Evolutionary conservation across 2,888 invertebrate species (phyloP).

Genomic region (Coleophora deauratella): DNA sequence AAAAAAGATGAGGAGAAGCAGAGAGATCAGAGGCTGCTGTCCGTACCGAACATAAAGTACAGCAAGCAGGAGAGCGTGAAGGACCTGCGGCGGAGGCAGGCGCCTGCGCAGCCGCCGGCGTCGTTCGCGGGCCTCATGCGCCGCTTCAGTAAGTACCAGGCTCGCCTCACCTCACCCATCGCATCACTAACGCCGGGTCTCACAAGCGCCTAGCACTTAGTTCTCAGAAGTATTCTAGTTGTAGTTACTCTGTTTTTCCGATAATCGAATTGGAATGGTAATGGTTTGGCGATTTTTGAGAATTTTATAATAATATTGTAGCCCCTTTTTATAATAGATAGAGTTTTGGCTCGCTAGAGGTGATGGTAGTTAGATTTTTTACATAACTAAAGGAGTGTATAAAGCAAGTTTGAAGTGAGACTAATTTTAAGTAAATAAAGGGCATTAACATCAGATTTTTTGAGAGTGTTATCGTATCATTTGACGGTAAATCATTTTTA

Average conservation of each 20-base stretch:
- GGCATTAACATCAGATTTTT: conserved; percentile 1
- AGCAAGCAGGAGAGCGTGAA: conserved; percentile 64
- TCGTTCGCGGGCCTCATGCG: conserved; percentile 85
- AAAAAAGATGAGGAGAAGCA: conserved; percentile 43
- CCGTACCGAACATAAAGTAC: conserved; percentile 84
- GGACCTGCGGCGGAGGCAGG: conserved; percentile 73
- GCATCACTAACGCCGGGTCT: conserved; percentile 27
- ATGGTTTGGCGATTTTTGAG: conserved; percentile 52
- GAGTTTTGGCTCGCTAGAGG: conserved; percentile 48
- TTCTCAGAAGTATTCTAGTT: conserved; percentile 36
- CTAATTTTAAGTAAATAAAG: conserved; percentile 14
- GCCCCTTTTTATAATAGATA: conserved; percentile 36
- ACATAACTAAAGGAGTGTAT: conserved; percentile 21
- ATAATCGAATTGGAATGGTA: conserved; percentile 56
- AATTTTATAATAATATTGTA: conserved; percentile 38
- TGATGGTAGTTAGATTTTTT: conserved; percentile 55
- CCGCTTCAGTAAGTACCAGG: conserved; percentile 88
- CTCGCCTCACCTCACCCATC: conserved; percentile 24
- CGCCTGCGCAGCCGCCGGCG: conserved; percentile 53
- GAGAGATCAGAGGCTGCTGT: conserved; percentile 80
- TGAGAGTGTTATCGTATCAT: conserved; percentile 21
- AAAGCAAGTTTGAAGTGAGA: conserved; percentile 15
- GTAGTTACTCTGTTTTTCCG: conserved; percentile 39
- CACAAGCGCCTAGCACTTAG: conserved; percentile 34
- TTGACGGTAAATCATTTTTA: conserved; percentile 21